Conservation (phyloP, 2,113 vertebrate species). For the Casuarius casuarius region DNA sequence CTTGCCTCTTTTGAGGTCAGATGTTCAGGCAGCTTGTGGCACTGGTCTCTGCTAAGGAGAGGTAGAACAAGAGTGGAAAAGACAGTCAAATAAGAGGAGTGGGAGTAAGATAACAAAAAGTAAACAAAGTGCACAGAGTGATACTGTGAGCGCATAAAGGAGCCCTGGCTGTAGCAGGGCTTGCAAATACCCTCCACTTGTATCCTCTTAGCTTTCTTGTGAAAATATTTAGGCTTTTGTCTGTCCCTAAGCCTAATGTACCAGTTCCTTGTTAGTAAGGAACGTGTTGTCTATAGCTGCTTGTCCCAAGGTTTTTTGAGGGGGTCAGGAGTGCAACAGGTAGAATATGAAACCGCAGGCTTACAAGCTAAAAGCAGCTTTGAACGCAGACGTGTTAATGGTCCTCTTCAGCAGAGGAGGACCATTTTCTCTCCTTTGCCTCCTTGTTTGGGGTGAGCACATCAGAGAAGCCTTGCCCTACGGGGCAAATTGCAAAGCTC, state of each 20-base stretch:
- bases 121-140: background rate
- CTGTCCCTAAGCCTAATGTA: background rate
- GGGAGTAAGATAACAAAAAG: background rate
- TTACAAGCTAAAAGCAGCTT: background rate
- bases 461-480: background rate
- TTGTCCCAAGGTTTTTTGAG: background rate
- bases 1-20: background rate
- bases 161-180: background rate
- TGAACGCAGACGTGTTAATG: background rate
- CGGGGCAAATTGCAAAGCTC: background rate
- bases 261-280: background rate
- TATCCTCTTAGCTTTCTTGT: background rate
- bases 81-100: background rate
- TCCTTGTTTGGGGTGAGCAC: background rate
- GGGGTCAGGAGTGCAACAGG: background rate
- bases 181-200: background rate
- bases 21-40: background rate
- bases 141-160: background rate
- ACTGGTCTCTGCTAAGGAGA: background rate
- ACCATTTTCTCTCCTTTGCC: background rate
- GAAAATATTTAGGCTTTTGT: background rate
- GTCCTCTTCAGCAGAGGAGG: background rate
- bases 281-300: background rate
- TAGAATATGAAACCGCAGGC: background rate
- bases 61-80: background rate